A percentile compares a stretch with the other conserved stretches of the same genome.
These are phyloP conservation scores for Paralvinella palmiformis DNA, from an alignment of 1,140 invertebrate species.

Conservation along the genomic window DNA sequence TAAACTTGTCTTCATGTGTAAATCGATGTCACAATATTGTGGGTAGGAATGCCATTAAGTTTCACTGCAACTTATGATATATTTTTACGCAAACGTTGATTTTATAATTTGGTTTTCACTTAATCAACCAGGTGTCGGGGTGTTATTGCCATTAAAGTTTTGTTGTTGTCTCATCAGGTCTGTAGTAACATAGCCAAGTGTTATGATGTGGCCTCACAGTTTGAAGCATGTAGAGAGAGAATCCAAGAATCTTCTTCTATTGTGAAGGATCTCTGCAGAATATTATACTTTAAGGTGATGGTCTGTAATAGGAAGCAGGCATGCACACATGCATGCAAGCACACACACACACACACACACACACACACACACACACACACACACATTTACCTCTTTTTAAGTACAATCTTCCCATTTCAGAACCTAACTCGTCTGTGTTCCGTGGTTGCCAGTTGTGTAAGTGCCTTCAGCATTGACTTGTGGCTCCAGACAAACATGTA, in stretches of 20 bases:
- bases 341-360: too few relatives aligned
- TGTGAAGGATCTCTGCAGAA: constrained; percentile 79
- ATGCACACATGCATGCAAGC: too few relatives aligned
- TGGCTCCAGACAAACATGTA: constrained; percentile 83
- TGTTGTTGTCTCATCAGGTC: constrained; percentile 58
- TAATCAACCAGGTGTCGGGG: neutral
- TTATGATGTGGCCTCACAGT: constrained; percentile 90
- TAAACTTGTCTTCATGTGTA: neutral
- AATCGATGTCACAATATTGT: neutral
- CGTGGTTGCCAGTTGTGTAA: constrained; percentile 78
- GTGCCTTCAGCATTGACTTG: constrained; percentile 71
- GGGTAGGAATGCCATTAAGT: neutral
- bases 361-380: too few relatives aligned
- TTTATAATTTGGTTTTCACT: neutral
- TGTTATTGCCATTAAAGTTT: neutral
- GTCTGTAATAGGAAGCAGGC: too few relatives aligned
- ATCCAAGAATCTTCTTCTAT: constrained; percentile 76
- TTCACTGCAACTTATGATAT: neutral
- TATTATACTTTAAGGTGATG: constrained; percentile 88
- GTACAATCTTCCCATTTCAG: too few relatives aligned
- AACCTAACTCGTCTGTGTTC: constrained; percentile 72
- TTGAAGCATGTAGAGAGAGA: constrained; percentile 80
- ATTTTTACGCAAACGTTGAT: neutral
- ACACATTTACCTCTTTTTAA: too few relatives aligned
- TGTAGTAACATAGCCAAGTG: constrained; percentile 86